Evolutionary conservation across 2,113 vertebrate species (phyloP).

Genomic region (Periophthalmodon schlosseri): DNA sequence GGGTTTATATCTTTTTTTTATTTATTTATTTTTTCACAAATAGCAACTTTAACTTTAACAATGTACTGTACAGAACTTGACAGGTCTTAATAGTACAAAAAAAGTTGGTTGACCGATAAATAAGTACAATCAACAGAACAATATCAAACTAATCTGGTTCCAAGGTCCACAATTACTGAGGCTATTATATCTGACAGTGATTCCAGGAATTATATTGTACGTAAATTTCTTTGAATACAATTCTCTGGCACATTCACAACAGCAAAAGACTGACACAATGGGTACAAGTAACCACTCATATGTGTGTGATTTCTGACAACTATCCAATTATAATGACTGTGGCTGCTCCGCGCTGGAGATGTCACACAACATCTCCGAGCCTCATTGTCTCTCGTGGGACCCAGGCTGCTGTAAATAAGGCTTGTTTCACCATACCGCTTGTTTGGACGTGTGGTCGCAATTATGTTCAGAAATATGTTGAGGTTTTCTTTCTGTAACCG

Average conservation of each 20-base stretch:
- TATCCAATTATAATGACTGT: constrained; percentile 70
- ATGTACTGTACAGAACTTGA: background rate
- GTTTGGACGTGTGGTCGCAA: constrained; percentile 33
- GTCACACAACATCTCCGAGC: constrained; percentile 46
- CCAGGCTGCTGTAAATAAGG: constrained; percentile 46
- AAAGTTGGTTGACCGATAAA: background rate
- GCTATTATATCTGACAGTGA: constrained; percentile 24
- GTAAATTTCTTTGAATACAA: constrained; percentile 57
- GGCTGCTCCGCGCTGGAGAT: constrained; percentile 43
- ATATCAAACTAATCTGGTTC: constrained; percentile 11
- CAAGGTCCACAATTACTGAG: constrained; percentile 28
- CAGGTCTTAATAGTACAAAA: background rate
- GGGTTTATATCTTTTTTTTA: no score
- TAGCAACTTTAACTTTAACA: no score
- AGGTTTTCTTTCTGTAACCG: constrained; percentile 6
- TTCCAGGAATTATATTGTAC: constrained; percentile 35
- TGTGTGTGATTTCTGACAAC: constrained; percentile 55
- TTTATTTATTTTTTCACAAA: no score
- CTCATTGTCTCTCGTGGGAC: constrained; percentile 39
- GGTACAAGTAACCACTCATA: constrained; percentile 45
- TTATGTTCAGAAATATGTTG: constrained; percentile 18
- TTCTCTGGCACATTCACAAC: constrained; percentile 33
- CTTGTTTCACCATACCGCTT: constrained; percentile 27
- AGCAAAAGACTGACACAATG: constrained; percentile 67
- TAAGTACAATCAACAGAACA: background rate